phyloP scores from a whole-genome alignment of 2,888 invertebrate species.

The Anaspis maculata region DNA sequence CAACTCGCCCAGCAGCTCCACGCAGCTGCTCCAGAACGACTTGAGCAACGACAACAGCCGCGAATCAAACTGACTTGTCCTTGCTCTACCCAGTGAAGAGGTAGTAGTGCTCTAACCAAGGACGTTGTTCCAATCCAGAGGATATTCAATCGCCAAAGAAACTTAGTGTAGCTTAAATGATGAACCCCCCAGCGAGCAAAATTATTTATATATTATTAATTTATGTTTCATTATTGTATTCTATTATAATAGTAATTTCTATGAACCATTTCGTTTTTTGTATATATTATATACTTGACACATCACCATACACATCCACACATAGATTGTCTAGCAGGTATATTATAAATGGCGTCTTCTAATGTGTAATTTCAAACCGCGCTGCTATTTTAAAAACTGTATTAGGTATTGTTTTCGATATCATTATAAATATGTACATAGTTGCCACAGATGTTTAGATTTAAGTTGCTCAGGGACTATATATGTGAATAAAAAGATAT shows the following conservation, averaged over 20 bases:
- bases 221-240: constrained; percentile 15
- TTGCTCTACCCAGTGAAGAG: constrained; percentile 6
- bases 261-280: too few relatives aligned
- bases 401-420: too few relatives aligned
- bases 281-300: too few relatives aligned
- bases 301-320: too few relatives aligned
- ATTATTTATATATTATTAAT: constrained; percentile 17
- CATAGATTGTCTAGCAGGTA: neutral
- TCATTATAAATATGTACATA: constrained; percentile 27
- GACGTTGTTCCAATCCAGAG: neutral
- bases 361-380: too few relatives aligned
- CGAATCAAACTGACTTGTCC: constrained; percentile 50
- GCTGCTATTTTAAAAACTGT: too few relatives aligned
- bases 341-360: constrained; percentile 10
- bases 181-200: too few relatives aligned
- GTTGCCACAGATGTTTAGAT: constrained; percentile 15
- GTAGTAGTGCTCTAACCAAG: constrained; percentile 1
- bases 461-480: constrained; percentile 26
- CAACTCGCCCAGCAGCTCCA: constrained; percentile 45
- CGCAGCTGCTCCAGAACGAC: constrained; percentile 35
- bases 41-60: constrained; percentile 65
- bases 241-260: constrained; percentile 13
- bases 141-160: constrained; percentile 23
- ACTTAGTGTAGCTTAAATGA: too few relatives aligned
- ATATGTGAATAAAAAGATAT: constrained; percentile 20